phyloP scores from a whole-genome alignment of 2,113 vertebrate genomes.

The Lampris megalopsis region DNA sequence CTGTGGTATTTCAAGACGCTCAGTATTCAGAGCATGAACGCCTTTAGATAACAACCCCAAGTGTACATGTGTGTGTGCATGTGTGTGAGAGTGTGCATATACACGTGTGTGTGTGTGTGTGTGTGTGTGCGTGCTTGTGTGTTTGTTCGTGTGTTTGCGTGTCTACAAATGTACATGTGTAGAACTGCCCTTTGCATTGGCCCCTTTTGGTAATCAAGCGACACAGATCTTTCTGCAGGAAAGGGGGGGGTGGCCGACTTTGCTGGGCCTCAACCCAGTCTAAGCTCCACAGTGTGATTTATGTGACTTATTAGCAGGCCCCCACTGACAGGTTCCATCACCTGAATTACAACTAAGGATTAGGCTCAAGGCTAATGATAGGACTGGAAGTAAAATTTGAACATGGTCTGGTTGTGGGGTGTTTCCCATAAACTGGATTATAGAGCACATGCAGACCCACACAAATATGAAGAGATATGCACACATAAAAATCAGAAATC shows the following conservation, averaged over 20 bases:
- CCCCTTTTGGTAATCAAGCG: slow-evolving; percentile 74
- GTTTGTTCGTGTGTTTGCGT: slow-evolving; percentile 1
- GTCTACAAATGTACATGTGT: slow-evolving; percentile 16
- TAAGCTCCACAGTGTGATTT: slow-evolving; percentile 67
- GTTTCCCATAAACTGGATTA: slow-evolving; percentile 77
- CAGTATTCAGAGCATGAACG: slow-evolving; percentile 76
- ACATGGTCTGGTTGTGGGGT: slow-evolving; percentile 65
- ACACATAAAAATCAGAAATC: slow-evolving; percentile 52
- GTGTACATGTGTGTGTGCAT: slow-evolving; percentile 25
- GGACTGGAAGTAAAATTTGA: slow-evolving; percentile 59
- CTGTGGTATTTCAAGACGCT: slow-evolving; percentile 63
- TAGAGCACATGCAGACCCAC: slow-evolving; percentile 54
- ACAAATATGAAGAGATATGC: slow-evolving; percentile 56
- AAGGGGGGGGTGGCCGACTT: slow-evolving; percentile 78
- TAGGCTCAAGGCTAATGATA: slow-evolving; percentile 72
- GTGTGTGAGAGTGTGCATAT: slow-evolving; percentile 6
- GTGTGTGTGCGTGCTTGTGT: background rate
- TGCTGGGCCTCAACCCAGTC: slow-evolving; percentile 68
- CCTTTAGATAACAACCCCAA: slow-evolving; percentile 65
- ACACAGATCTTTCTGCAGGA: slow-evolving; percentile 69
- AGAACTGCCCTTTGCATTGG: slow-evolving; percentile 68
- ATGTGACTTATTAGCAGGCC: slow-evolving; percentile 82
- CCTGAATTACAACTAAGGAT: slow-evolving; percentile 83
- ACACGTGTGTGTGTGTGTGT: background rate
- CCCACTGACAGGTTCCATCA: slow-evolving; percentile 77